These are phyloP conservation scores for Eretmocerus hayati DNA, from an alignment of 2,888 invertebrate genomes.

Conservation along the genomic window DNA sequence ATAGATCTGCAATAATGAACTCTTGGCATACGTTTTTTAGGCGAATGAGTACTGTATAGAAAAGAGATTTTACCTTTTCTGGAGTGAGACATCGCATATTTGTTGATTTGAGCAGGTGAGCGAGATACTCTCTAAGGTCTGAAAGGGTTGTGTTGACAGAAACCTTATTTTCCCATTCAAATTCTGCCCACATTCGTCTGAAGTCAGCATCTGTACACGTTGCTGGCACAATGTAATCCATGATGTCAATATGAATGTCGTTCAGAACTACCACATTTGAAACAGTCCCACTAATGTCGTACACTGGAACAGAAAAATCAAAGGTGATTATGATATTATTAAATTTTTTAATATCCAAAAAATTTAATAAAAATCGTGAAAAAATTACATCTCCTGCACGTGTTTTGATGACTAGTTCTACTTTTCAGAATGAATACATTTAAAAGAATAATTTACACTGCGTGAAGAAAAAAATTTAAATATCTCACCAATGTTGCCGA, in stretches of 20 bases:
- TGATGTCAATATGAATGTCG: constrained; percentile 99
- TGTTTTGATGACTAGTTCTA: no score
- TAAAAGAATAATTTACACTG: no score
- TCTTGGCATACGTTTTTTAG: not conserved
- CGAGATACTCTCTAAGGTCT: constrained; percentile 87
- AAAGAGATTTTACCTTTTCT: constrained; percentile 71
- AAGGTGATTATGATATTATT: no score
- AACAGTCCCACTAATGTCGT: constrained; percentile 88
- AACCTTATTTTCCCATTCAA: constrained; percentile 99
- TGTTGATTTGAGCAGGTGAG: constrained; percentile 85
- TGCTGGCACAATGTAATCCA: constrained; percentile 98
- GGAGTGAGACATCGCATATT: constrained; percentile 99
- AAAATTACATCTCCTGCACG: no score
- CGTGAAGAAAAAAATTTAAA: no score
- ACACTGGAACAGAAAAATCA: constrained; percentile 59
- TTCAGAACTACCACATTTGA: constrained; percentile 97
- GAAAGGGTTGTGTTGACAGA: constrained; percentile 90
- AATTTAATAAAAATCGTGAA: no score
- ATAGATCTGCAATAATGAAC: constrained; percentile 1
- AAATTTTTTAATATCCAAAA: no score
- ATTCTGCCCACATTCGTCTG: constrained; percentile 99
- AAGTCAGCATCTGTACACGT: constrained; percentile 92
- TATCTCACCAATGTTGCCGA: constrained; percentile 91
- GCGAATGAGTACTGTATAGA: not conserved
- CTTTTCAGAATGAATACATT: no score